Evolutionary conservation across 2,797 vertebrate species (phyloP), one percentile per base, ranked within the genome.

Genomic region (Rachycentron canadum): DNA sequence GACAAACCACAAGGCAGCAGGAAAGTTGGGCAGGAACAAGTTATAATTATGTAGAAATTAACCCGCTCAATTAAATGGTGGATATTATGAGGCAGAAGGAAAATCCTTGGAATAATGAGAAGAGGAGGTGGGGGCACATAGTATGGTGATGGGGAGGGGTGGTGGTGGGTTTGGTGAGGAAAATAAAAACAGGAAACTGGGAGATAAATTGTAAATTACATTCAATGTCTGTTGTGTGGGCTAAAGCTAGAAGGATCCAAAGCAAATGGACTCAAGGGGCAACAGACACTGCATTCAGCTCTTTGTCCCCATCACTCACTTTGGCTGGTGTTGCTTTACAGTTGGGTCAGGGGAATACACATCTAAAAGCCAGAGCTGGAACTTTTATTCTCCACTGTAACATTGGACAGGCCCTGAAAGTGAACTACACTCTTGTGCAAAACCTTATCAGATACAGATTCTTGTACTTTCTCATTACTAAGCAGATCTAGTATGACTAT

Each of bases 241-340:
- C 68, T 78, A 58, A 50, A 50, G 61, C 50, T 38, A 69, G 55
- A 59, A 58, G 58, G 28, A 21, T 77, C 10, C 49, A 26, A 67
- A 77, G 69, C 23, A 40, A 69, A 57, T 58, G 85, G 86, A 89
- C 78, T 91, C 81, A 72, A 68, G 79, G 81, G 73, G 81, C 86
- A 62, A 82, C 78, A 70, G 73, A 55, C 47, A 76, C 67, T 76
- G 76, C 73, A 74, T 80, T 78, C 13, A 12, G 38, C 71, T 84
- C 86, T 92, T 94, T 94, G 88, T 85, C 85, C 82, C 59, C 17
- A 0, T 25, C 30, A 64, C 76, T 81, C 81, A 84, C 73, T 85
- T 56, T 80, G 73, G 58, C 76, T 66, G 88, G 92, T 91, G 90
- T 93, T 91, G 81, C 88, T 81, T 94, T 94, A 93, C 93, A 84